phyloP scores from a whole-genome alignment of 2,113 vertebrate species.

The Tupaia tana region DNA sequence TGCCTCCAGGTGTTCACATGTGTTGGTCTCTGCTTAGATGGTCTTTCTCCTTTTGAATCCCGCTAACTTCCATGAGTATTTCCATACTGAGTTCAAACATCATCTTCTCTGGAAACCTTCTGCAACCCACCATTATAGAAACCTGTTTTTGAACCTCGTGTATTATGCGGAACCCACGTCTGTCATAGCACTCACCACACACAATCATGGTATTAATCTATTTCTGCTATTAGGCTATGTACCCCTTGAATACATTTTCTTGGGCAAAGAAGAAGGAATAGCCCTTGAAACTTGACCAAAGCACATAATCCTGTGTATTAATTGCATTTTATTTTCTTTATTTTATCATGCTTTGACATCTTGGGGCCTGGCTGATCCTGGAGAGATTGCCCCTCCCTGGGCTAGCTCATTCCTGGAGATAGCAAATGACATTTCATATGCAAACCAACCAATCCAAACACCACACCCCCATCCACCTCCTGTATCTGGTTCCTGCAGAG shows the following conservation, averaged over 20 bases:
- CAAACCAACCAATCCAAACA: neutral
- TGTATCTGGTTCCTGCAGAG: neutral
- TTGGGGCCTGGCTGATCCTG: neutral
- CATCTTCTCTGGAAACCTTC: neutral
- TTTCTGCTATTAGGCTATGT: neutral
- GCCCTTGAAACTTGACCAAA: neutral
- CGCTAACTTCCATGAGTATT: neutral
- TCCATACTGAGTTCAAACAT: neutral
- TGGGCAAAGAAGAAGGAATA: neutral
- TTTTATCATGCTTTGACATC: neutral
- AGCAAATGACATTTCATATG: neutral
- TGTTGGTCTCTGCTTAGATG: neutral
- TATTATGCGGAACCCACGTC: neutral
- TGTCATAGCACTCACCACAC: neutral
- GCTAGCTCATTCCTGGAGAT: neutral
- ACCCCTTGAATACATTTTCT: neutral
- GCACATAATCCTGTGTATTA: neutral
- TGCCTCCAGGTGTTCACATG: neutral
- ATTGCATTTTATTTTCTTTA: neutral
- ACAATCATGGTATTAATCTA: neutral
- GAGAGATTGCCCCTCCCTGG: neutral
- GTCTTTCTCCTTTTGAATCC: constrained; percentile 2
- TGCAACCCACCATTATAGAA: neutral
- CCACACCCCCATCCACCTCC: neutral
- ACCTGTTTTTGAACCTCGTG: neutral